Percentiles rank a stretch among this genome's conserved stretches.
These are phyloP conservation scores for Aphodius sticticus DNA, from an alignment of 2,888 invertebrate species.

Conservation along the genomic window DNA sequence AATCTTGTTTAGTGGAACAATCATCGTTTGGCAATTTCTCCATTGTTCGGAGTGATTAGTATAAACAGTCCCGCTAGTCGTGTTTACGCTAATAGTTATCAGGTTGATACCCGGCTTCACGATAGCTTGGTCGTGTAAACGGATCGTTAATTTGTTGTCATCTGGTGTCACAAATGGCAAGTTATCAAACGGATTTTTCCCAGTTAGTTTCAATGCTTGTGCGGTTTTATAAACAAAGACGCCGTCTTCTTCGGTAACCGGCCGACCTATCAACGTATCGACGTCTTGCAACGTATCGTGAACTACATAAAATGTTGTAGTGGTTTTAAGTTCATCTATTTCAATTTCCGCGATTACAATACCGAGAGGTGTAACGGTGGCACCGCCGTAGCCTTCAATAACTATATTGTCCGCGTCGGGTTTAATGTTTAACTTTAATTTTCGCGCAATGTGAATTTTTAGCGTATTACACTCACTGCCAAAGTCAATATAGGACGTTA, in stretches of 20 bases:
- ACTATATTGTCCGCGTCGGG: constrained; percentile 14
- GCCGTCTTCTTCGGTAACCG: constrained; percentile 14
- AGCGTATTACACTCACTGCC: constrained; percentile 36
- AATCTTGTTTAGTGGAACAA: constrained; percentile 8
- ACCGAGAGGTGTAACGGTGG: constrained; percentile 22
- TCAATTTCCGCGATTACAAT: constrained; percentile 24
- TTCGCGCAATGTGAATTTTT: too few relatives aligned
- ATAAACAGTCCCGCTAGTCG: neutral
- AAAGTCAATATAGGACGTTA: constrained; percentile 34
- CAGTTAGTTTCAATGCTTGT: constrained; percentile 7
- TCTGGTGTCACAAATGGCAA: constrained; percentile 6
- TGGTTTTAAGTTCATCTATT: constrained; percentile 25
- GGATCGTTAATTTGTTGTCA: constrained; percentile 13
- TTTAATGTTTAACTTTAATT: too few relatives aligned
- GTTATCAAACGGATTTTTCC: neutral
- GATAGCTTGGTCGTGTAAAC: constrained; percentile 14
- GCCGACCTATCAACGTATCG: constrained; percentile 19
- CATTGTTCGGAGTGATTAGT: constrained; percentile 6
- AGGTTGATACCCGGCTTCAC: too few relatives aligned
- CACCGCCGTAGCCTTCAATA: constrained; percentile 27
- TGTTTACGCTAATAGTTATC: too few relatives aligned
- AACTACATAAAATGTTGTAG: constrained; percentile 25
- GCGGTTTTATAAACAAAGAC: constrained; percentile 15
- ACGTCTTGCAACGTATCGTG: constrained; percentile 16
- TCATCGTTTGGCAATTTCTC: neutral